phyloP scores from a whole-genome alignment of 2,888 invertebrate species.

The Epiblema foenella region DNA sequence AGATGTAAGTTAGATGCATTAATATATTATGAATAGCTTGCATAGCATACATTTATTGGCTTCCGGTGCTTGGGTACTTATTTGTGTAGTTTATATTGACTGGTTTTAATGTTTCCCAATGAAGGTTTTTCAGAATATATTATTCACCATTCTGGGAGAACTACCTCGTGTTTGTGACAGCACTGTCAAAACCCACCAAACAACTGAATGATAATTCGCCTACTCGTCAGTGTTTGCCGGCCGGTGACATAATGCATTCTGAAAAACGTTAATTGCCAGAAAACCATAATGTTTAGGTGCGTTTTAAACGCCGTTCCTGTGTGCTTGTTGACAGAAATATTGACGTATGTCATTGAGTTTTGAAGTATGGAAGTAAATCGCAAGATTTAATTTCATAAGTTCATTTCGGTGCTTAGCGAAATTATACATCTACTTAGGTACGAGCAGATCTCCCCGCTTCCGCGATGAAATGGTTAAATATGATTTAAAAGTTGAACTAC shows the following conservation, averaged over 20 bases:
- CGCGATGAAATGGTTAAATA: too few species aligned
- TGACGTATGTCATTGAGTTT: background rate
- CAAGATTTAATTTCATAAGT: background rate
- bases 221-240: background rate
- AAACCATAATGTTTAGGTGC: background rate
- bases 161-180: background rate
- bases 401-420: too few species aligned
- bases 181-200: background rate
- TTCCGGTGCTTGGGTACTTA: constrained; percentile 80
- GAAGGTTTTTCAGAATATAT: too few species aligned
- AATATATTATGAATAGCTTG: constrained; percentile 72
- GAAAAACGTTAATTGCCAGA: background rate
- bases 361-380: background rate
- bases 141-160: too few species aligned
- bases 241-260: too few species aligned
- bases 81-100: constrained; percentile 63
- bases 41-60: constrained; percentile 73
- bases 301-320: background rate
- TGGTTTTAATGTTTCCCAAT: constrained; percentile 57
- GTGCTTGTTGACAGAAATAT: background rate
- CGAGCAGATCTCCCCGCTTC: too few species aligned
- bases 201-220: background rate
- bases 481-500: too few species aligned
- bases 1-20: constrained; percentile 60
- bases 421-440: too few species aligned